Evolutionary conservation across 1,140 invertebrate genomes (phyloP), one percentile per base, ranked within the genome.

Genomic region (Vanessa tameamea): DNA sequence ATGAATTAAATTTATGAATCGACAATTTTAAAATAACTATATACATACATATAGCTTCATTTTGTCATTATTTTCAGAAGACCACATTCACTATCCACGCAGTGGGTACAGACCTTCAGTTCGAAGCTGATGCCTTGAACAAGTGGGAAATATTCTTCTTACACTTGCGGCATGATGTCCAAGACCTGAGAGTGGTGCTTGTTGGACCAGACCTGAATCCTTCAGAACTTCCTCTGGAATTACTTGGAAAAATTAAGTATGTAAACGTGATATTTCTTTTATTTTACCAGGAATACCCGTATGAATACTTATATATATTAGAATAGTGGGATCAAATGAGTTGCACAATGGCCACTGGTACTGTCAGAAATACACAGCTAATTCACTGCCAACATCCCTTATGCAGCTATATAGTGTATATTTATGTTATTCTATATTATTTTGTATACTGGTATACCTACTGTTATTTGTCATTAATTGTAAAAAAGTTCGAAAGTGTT

Each of bases 121-220:
- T 95, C 75, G 96, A 96, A 85, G 95, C 95, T 3, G 94, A 95
- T 67, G 92, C 93, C 8, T 77, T 96, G 2, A 91, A 94, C 43
- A 95, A 95, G 64, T 96, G 96, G 96, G 96, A 96, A 80, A 92
- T 94, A 37, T 94, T 96, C 78, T 94, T 96, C 69, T 80, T 96
- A 0, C 96, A 96, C 82, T 91, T 95, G 37, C 80, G 94, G 7
- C 94, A 95, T 0, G 80, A 92, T 1, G 75, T 96, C 1, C 92
- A 93, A 64, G 89, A 86, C 43, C 78, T 96, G 0, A 91, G 90
- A 59, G 84, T 96, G 0, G 93, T 95, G 0, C 94, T 96, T 20
- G 85, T 96, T 2, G 95, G 95, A 0, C 94, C 94, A 0, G 95
- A 96, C 83, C 83, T 96, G 0, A 94, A 94, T 77, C 90, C 94